Evolutionary conservation across 2,797 vertebrate genomes (phyloP).

Genomic region (Taeniopygia guttata): DNA sequence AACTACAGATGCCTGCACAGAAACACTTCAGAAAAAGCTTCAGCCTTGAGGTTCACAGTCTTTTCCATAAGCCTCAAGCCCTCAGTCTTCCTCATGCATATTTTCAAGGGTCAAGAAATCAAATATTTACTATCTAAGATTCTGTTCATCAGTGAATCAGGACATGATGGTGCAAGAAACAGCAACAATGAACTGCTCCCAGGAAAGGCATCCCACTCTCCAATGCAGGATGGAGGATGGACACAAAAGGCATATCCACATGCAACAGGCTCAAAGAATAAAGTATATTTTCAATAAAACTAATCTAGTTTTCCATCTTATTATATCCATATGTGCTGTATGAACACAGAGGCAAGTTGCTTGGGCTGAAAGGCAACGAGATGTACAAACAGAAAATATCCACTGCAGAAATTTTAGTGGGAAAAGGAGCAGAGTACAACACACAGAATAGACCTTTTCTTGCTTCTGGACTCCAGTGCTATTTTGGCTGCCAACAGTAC

Average conservation of each 20-base stretch:
- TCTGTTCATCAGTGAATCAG: neutral
- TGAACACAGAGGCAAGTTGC: neutral
- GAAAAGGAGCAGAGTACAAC: neutral
- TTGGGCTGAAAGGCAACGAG: neutral
- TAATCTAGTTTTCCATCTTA: neutral
- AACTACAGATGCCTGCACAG: neutral
- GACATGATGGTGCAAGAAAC: neutral
- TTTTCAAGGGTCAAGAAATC: neutral
- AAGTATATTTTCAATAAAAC: neutral
- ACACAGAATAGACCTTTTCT: neutral
- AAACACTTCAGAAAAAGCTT: neutral
- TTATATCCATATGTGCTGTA: accelerated
- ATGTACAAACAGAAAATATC: neutral
- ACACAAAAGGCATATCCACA: accelerated
- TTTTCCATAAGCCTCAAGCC: neutral
- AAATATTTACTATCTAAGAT: neutral
- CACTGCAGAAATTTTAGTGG: neutral
- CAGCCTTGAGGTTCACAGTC: neutral
- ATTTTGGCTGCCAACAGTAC: neutral
- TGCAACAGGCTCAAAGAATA: neutral
- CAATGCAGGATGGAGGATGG: neutral
- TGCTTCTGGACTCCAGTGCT: neutral
- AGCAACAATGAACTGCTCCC: neutral
- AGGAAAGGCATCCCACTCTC: neutral
- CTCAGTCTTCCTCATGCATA: neutral